These are phyloP conservation scores for Catajapyx aquilonaris DNA, from an alignment of 1,140 invertebrate genomes.

Conservation along the genomic window DNA sequence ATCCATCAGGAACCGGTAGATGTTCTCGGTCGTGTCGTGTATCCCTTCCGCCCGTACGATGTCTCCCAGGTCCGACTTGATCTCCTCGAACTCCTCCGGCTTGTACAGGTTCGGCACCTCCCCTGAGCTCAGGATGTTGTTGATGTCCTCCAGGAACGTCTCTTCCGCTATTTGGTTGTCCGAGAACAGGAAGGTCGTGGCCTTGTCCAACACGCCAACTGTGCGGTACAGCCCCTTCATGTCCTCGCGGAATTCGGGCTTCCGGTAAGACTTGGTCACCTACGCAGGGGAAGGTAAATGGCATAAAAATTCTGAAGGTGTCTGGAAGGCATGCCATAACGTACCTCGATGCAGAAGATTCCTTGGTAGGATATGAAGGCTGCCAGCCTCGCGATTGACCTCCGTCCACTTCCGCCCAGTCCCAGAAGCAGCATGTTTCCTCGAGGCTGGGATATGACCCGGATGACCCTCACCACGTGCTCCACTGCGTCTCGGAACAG, in stretches of 20 bases:
- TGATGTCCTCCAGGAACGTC: slow-evolving; percentile 66
- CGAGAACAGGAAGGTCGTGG: slow-evolving; percentile 56
- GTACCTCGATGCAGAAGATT: slow-evolving; percentile 57
- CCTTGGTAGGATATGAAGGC: slow-evolving; percentile 55
- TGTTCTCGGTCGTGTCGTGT: slow-evolving; percentile 36
- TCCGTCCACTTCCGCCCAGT: slow-evolving; percentile 66
- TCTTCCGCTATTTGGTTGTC: slow-evolving; percentile 55
- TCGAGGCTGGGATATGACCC: slow-evolving; percentile 59
- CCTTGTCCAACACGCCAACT: slow-evolving; percentile 48
- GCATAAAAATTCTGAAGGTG: too few species aligned
- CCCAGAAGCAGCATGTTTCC: slow-evolving; percentile 67
- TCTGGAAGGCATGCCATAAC: too few species aligned
- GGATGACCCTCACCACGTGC: slow-evolving; percentile 53
- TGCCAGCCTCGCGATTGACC: slow-evolving; percentile 48
- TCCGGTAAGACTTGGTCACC: slow-evolving; percentile 48
- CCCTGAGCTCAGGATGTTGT: slow-evolving; percentile 64
- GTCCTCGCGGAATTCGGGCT: slow-evolving; percentile 60
- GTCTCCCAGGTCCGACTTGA: slow-evolving; percentile 41
- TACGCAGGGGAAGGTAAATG: too few species aligned
- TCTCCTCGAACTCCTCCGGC: slow-evolving; percentile 64
- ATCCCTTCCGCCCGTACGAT: slow-evolving; percentile 39
- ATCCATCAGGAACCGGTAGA: slow-evolving; percentile 53
- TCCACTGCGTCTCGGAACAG: slow-evolving; percentile 66
- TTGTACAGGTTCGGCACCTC: slow-evolving; percentile 68
- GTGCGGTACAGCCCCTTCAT: slow-evolving; percentile 48